A percentile compares a stretch with the other conserved stretches of the same genome.
phyloP scores from a whole-genome alignment of 2,113 vertebrate genomes.

The Ondatra zibethicus region DNA sequence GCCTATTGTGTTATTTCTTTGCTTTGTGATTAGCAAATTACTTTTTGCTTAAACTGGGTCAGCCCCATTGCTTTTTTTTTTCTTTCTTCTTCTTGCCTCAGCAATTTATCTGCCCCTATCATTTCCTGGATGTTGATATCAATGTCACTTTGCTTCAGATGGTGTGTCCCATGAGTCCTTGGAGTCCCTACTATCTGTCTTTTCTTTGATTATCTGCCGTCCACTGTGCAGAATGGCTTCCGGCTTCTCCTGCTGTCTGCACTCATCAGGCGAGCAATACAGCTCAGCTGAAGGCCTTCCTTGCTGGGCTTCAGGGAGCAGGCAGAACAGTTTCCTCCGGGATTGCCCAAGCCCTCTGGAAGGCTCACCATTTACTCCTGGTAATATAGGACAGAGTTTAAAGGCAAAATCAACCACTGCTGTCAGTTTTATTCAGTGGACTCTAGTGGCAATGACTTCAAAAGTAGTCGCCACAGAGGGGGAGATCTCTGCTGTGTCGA shows the following conservation, averaged over 20 bases:
- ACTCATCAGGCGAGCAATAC: constrained; percentile 47
- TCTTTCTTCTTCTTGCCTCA: constrained; percentile 40
- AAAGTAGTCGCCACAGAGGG: not conserved
- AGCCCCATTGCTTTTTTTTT: constrained; percentile 48
- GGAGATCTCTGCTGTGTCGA: not conserved
- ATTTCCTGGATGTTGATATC: constrained; percentile 70
- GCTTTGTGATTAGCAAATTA: constrained; percentile 77
- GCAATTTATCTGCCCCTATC: constrained; percentile 75
- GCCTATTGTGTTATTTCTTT: constrained; percentile 54
- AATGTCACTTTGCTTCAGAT: constrained; percentile 65
- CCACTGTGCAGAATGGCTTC: constrained; percentile 43
- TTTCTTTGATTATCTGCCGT: constrained; percentile 60
- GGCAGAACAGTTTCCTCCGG: constrained; percentile 57
- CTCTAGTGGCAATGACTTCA: constrained; percentile 17
- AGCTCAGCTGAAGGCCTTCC: constrained; percentile 8
- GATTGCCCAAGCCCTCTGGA: constrained; percentile 38
- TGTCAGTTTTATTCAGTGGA: constrained; percentile 24
- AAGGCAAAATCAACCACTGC: not conserved
- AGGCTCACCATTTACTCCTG: not conserved
- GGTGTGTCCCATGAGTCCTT: constrained; percentile 61
- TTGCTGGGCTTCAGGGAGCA: constrained; percentile 10
- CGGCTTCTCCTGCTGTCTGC: not conserved
- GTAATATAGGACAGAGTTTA: constrained; percentile 3
- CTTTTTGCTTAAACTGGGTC: constrained; percentile 79
- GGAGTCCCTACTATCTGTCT: constrained; percentile 54